phyloP scores from a whole-genome alignment of 2,113 vertebrate species.

The Aptenodytes forsteri region DNA sequence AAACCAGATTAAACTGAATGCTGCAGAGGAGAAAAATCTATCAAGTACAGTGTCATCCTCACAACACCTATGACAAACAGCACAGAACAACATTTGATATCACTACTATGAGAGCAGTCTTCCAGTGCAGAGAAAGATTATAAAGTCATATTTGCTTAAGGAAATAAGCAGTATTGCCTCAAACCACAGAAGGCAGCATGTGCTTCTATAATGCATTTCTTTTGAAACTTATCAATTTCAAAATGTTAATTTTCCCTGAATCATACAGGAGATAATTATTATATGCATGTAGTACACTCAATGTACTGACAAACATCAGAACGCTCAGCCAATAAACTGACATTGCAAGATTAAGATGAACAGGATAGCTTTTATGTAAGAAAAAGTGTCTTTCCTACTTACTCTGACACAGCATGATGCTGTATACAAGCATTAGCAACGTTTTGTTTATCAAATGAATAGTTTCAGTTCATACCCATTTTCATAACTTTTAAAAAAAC shows the following conservation, averaged over 20 bases:
- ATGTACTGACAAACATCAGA: background rate
- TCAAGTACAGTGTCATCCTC: background rate
- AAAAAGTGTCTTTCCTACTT: background rate
- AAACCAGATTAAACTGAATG: slow-evolving; percentile 54
- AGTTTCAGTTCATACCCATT: background rate
- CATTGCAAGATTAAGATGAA: background rate
- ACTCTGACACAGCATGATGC: background rate
- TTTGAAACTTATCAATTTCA: background rate
- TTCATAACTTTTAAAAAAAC: background rate
- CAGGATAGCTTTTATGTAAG: background rate
- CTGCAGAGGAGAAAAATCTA: slow-evolving; percentile 9
- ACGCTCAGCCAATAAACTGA: background rate
- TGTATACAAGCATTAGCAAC: background rate
- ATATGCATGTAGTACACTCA: background rate
- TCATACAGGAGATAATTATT: background rate
- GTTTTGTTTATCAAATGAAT: background rate
- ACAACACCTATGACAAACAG: background rate
- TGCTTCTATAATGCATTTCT: background rate
- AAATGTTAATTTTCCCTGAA: background rate
- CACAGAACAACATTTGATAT: background rate
- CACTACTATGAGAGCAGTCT: background rate
- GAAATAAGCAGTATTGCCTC: background rate
- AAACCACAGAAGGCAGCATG: background rate
- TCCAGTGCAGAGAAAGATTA: background rate
- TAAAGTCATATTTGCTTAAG: background rate